A percentile compares a stretch with the other conserved stretches of the same genome.
Conservation (phyloP, 2,797 vertebrate species). For the Eulemur coronatus region DNA sequence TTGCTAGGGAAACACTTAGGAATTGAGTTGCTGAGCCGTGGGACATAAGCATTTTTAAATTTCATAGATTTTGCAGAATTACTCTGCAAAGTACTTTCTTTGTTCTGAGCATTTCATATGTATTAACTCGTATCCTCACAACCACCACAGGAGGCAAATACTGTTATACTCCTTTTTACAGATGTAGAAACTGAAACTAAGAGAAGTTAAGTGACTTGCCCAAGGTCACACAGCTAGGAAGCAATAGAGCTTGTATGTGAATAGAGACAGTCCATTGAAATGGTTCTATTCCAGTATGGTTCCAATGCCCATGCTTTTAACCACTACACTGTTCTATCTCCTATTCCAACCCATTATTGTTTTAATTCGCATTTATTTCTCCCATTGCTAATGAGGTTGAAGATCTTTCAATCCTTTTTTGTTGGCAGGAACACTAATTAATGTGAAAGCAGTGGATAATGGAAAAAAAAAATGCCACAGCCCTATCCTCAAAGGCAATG, state of each 20-base stretch:
- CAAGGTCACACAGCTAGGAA: not conserved
- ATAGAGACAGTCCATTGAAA: not conserved
- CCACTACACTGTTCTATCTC: not conserved
- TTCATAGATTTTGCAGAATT: not conserved
- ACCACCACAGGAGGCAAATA: not conserved
- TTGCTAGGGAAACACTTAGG: not conserved
- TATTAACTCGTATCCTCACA: not conserved
- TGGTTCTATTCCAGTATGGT: not conserved
- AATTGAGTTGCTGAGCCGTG: not conserved
- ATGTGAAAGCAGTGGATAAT: not conserved
- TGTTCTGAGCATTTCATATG: not conserved
- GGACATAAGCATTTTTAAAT: not conserved
- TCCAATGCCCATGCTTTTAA: not conserved
- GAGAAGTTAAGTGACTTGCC: not conserved
- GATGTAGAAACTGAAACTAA: not conserved
- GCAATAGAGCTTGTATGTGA: not conserved
- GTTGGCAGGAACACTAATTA: not conserved
- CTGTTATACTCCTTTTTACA: not conserved
- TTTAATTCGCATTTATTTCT: constrained; percentile 9
- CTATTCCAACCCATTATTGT: not conserved
- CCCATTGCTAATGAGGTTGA: not conserved
- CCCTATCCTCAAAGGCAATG: not conserved
- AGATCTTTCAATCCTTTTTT: not conserved
- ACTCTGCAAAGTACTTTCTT: not conserved
- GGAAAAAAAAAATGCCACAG: not conserved